These are phyloP conservation scores for Protodeltote pygarga DNA, from an alignment of 2,888 invertebrate species.

Conservation along the genomic window DNA sequence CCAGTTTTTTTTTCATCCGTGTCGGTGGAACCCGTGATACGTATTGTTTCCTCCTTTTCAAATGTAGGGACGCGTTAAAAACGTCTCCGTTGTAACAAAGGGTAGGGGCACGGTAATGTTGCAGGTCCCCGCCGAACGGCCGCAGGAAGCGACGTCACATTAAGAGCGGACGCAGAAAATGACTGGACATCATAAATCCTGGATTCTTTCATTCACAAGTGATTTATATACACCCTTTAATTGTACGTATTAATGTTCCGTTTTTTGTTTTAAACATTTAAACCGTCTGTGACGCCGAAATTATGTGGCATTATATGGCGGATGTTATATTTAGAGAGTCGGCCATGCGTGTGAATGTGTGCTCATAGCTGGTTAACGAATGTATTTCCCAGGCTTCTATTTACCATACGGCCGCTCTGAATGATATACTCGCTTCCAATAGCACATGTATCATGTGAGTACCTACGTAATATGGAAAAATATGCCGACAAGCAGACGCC, in stretches of 20 bases:
- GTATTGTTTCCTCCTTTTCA: conserved; percentile 69
- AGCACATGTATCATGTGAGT: conserved; percentile 28
- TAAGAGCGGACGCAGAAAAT: conserved; percentile 55
- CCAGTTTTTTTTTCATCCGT: conserved; percentile 64
- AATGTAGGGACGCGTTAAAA: conserved; percentile 69
- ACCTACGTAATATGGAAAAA: conserved; percentile 44
- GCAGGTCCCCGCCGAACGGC: conserved; percentile 49
- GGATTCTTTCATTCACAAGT: conserved; percentile 55
- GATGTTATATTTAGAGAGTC: conserved; percentile 5
- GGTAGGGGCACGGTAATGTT: conserved; percentile 50
- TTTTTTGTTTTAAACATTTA: conserved; percentile 43
- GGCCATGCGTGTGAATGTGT: conserved; percentile 6
- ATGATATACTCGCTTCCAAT: conserved; percentile 25
- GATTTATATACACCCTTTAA: conserved; percentile 54
- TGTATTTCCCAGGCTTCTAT: conserved; percentile 1
- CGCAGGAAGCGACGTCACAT: conserved; percentile 57
- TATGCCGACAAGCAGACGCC: conserved; percentile 49
- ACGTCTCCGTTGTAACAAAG: conserved; percentile 61
- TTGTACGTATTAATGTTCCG: conserved; percentile 46
- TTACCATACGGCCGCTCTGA: neutral
- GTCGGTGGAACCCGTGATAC: conserved; percentile 55
- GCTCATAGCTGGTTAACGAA: conserved; percentile 1
- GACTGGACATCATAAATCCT: conserved; percentile 59
- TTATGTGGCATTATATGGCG: conserved; percentile 21
- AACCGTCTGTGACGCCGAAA: conserved; percentile 36